phyloP scores from a whole-genome alignment of 2,113 vertebrate species.

The Atlantisia rogersi region DNA sequence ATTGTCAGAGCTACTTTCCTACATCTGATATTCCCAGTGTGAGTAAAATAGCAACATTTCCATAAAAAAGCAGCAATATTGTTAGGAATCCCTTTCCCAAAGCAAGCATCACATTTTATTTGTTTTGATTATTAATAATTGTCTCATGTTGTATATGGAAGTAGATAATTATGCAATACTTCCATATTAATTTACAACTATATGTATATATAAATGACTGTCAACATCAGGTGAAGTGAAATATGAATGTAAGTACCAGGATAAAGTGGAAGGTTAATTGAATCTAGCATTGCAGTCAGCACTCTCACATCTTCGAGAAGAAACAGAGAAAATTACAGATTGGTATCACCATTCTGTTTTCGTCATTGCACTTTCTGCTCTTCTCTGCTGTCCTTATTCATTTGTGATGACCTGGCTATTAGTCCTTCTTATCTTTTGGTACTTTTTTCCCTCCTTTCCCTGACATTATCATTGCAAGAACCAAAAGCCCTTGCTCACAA shows the following conservation, averaged over 20 bases:
- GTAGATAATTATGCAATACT: neutral
- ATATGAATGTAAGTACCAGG: neutral
- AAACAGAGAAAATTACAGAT: neutral
- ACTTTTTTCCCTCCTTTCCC: neutral
- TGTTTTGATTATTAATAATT: neutral
- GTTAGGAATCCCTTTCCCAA: neutral
- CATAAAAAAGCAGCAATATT: neutral
- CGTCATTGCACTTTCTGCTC: neutral
- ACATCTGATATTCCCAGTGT: neutral
- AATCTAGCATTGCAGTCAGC: neutral
- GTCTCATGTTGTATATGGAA: neutral
- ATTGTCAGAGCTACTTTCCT: neutral
- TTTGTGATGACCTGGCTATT: neutral
- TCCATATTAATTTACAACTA: neutral
- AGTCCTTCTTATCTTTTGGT: neutral
- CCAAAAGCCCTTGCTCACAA: neutral
- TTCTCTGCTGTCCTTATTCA: neutral
- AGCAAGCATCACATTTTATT: neutral
- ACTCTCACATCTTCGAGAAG: neutral
- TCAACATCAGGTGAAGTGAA: neutral
- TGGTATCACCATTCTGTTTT: neutral
- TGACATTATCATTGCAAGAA: neutral
- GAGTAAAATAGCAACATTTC: neutral
- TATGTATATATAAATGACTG: neutral
- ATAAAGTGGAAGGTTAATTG: neutral